Percentiles rank a stretch among this genome's conserved stretches.
Conservation (phyloP, 2,797 vertebrate genomes). For the Crypturellus tataupa region DNA sequence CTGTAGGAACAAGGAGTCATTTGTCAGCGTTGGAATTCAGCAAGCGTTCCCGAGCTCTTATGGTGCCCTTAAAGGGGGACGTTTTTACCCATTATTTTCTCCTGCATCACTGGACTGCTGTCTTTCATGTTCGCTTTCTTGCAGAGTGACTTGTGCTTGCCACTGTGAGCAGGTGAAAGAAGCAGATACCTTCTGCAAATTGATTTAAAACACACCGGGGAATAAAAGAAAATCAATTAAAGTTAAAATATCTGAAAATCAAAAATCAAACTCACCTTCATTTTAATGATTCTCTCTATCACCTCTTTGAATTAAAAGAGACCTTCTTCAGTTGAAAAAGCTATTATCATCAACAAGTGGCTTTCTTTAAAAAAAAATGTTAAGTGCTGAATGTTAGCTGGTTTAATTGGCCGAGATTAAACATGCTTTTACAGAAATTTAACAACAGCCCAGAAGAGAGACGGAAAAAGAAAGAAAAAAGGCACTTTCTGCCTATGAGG, state of each 20-base stretch:
- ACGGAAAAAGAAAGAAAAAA: rapidly evolving
- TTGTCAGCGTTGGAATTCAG: background rate
- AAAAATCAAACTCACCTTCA: background rate
- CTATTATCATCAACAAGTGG: background rate
- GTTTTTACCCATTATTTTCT: background rate
- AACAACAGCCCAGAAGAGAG: background rate
- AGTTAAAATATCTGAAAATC: constrained; percentile 11
- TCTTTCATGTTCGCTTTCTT: background rate
- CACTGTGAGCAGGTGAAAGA: background rate
- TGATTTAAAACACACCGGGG: background rate
- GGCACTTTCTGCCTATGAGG: background rate
- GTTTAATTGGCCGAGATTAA: constrained; percentile 18
- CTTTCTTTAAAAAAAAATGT: background rate
- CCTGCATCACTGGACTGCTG: background rate
- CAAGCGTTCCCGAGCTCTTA: background rate
- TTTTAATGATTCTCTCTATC: background rate
- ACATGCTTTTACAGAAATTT: background rate
- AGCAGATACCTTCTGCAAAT: background rate
- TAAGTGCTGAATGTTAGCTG: background rate
- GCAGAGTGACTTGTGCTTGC: background rate
- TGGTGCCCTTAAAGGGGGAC: background rate
- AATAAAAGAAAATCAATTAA: constrained; percentile 5
- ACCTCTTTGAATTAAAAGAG: background rate
- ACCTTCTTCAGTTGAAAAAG: background rate
- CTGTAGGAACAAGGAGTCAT: background rate